Evolutionary conservation across 2,797 vertebrate genomes (phyloP).

Genomic region (Leptoclinus maculatus): DNA sequence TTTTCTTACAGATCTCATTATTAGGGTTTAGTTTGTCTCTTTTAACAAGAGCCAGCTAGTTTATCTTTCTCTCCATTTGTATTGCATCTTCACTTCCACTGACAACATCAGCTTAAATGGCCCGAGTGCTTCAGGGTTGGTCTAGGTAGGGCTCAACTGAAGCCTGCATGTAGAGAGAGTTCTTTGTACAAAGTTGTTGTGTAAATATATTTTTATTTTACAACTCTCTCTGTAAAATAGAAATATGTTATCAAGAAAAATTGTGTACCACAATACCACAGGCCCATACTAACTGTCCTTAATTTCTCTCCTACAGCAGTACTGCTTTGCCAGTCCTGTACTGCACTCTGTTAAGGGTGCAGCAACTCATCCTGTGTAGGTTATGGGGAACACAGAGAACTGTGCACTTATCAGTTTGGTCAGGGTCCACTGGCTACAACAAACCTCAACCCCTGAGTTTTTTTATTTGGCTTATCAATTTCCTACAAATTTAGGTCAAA

Average conservation of each 20-base stretch:
- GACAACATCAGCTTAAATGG: constrained; percentile 26
- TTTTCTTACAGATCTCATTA: not conserved
- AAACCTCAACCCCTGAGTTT: constrained; percentile 47
- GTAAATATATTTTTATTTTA: constrained; percentile 89
- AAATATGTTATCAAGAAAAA: constrained; percentile 88
- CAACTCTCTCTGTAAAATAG: constrained; percentile 84
- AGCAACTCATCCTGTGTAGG: constrained; percentile 99
- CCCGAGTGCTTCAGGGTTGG: constrained; percentile 48
- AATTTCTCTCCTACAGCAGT: constrained; percentile 99
- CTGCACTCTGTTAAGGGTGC: constrained; percentile 99
- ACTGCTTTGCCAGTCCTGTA: constrained; percentile 99
- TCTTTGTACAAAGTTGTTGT: constrained; percentile 92
- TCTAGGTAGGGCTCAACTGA: constrained; percentile 58
- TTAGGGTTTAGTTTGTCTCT: not conserved
- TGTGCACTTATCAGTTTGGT: constrained; percentile 89
- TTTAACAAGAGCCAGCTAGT: constrained; percentile 4
- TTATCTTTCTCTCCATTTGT: constrained; percentile 12
- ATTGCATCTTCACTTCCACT: constrained; percentile 33
- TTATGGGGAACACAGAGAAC: constrained; percentile 96
- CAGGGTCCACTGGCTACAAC: constrained; percentile 76
- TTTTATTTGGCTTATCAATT: constrained; percentile 39
- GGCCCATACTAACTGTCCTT: constrained; percentile 99
- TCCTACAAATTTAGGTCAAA: constrained; percentile 10
- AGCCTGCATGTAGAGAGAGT: constrained; percentile 86
- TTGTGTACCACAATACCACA: constrained; percentile 98